Conservation (phyloP, 2,797 vertebrate species). For the Nothura maculosa region DNA sequence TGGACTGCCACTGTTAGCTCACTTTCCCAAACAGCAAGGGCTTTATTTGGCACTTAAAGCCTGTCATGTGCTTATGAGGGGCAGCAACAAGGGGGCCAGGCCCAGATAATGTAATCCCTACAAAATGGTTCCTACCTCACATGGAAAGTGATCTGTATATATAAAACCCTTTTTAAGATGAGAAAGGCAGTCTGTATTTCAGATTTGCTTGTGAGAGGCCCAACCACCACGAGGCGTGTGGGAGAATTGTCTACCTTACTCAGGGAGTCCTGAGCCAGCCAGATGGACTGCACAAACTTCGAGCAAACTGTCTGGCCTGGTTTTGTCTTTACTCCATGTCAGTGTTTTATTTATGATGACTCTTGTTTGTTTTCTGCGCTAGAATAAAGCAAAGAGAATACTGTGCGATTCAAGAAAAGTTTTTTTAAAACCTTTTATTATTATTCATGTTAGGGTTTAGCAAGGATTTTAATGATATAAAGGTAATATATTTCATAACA, state of each 20-base stretch:
- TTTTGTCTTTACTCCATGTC: conserved; percentile 57
- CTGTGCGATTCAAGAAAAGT: not conserved
- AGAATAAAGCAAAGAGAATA: conserved; percentile 6
- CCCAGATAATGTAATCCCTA: not conserved
- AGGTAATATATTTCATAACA: conserved; percentile 45
- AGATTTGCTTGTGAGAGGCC: conserved; percentile 4
- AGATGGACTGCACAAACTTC: conserved; percentile 40
- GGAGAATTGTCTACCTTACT: conserved; percentile 54
- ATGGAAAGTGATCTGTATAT: not conserved
- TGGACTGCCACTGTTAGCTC: not conserved
- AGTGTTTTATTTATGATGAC: conserved; percentile 69
- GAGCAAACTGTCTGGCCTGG: conserved; percentile 58
- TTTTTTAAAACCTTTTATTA: conserved; percentile 35
- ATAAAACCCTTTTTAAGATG: not conserved
- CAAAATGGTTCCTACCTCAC: conserved; percentile 65
- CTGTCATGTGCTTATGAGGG: not conserved
- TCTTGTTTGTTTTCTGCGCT: conserved; percentile 26
- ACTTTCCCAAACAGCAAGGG: not conserved
- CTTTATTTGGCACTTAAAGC: conserved; percentile 28
- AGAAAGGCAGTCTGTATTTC: conserved; percentile 56
- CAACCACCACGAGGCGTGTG: conserved; percentile 2
- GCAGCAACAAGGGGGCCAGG: not conserved
- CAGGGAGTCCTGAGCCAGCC: conserved; percentile 70
- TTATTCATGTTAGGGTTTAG: conserved; percentile 19
- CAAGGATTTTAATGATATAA: conserved; percentile 6